These are phyloP conservation scores for Campylomormyrus tamandua DNA, from an alignment of 2,113 vertebrate species.

Conservation along the genomic window DNA sequence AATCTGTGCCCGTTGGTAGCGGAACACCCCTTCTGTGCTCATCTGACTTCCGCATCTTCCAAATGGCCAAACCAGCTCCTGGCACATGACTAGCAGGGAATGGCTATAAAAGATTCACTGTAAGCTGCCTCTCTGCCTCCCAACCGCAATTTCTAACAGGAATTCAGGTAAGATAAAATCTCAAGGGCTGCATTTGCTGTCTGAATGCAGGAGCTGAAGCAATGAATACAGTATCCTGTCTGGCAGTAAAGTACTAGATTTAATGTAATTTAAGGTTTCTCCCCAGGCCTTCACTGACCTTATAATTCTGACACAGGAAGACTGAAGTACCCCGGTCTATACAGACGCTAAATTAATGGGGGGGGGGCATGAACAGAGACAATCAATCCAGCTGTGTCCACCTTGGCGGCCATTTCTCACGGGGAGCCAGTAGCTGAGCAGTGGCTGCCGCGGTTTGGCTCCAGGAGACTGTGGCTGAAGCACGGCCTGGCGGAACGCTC, in stretches of 20 bases:
- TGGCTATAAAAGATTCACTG: not conserved
- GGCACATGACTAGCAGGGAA: not conserved
- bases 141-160: not conserved
- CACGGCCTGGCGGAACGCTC: not conserved
- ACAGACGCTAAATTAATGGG: not conserved
- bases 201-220: not conserved
- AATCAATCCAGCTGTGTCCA: not conserved
- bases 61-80: not conserved
- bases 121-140: not conserved
- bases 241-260: not conserved
- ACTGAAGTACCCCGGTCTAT: not conserved
- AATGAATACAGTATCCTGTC: not conserved
- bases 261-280: not conserved
- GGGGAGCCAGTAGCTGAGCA: slow-evolving; percentile 19
- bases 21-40: not conserved
- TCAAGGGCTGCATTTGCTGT: not conserved
- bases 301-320: not conserved
- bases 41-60: not conserved
- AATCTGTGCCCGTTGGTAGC: not conserved
- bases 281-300: not conserved
- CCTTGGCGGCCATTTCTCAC: not conserved
- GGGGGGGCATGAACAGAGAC: not conserved
- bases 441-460: not conserved
- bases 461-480: not conserved
- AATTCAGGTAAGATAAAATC: not conserved